A percentile compares a stretch with the other conserved stretches of the same genome.
Evolutionary conservation across 2,797 vertebrate species (phyloP).

Genomic region (Characodon lateralis): DNA sequence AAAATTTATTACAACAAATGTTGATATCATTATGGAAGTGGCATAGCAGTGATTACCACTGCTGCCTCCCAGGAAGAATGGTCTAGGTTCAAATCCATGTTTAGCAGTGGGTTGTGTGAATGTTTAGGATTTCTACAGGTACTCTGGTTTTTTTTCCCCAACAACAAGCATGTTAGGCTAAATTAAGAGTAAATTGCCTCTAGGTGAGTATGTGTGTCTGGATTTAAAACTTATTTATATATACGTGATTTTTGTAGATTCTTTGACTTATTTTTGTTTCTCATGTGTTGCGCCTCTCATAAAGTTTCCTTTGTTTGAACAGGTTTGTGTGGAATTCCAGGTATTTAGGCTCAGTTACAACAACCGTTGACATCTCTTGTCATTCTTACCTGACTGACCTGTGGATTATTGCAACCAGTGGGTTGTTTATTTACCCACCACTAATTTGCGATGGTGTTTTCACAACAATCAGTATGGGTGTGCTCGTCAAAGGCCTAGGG

Average conservation of each 20-base stretch:
- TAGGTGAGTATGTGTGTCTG: neutral
- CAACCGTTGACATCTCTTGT: neutral
- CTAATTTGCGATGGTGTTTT: neutral
- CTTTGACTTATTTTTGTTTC: no score
- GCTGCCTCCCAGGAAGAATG: neutral
- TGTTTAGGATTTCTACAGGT: neutral
- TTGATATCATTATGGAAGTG: neutral
- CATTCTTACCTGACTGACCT: neutral
- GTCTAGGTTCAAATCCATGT: neutral
- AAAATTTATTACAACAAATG: neutral
- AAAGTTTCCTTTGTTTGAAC: neutral
- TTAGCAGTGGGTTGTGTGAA: neutral
- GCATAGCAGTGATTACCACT: neutral
- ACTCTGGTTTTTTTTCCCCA: neutral
- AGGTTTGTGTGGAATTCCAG: neutral
- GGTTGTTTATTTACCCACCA: neutral
- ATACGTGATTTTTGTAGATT: neutral
- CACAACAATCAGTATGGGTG: neutral
- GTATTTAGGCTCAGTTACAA: neutral
- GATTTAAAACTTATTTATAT: neutral
- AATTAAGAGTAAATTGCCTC: neutral
- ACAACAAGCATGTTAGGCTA: neutral
- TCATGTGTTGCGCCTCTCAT: neutral
- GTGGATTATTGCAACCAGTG: neutral
- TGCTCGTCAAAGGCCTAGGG: neutral